Evolutionary conservation across 1,140 invertebrate species (phyloP).

Genomic region (Hyposmocoma kahamanoa): DNA sequence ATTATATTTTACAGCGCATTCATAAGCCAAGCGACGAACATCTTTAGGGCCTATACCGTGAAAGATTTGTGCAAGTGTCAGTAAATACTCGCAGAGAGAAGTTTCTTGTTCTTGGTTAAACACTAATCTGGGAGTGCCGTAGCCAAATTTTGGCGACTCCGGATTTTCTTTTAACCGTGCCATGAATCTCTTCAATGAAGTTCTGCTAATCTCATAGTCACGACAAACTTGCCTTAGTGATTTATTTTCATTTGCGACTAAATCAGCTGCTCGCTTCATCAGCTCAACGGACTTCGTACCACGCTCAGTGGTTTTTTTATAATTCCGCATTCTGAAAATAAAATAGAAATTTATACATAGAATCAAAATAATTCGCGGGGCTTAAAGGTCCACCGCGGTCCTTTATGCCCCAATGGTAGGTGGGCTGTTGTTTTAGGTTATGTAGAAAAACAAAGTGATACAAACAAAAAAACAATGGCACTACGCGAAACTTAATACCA

Average conservation of each 20-base stretch:
- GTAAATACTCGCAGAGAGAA: constrained; percentile 25
- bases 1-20: constrained; percentile 23
- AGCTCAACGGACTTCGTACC: constrained; percentile 20
- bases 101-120: constrained; percentile 20
- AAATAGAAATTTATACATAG: constrained; percentile 22
- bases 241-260: constrained; percentile 22
- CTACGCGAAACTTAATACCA: too few relatives aligned
- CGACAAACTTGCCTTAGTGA: constrained; percentile 20
- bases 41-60: constrained; percentile 28
- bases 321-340: constrained; percentile 22
- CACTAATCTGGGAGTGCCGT: constrained; percentile 7
- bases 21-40: constrained; percentile 26
- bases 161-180: constrained; percentile 19
- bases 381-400: too few relatives aligned
- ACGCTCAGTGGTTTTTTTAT: constrained; percentile 19
- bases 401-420: too few relatives aligned
- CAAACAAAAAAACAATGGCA: too few relatives aligned
- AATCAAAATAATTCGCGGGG: too few relatives aligned
- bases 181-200: constrained; percentile 22
- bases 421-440: too few relatives aligned
- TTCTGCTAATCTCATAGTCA: constrained; percentile 23
- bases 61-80: constrained; percentile 27
- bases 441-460: too few relatives aligned
- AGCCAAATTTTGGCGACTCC: constrained; percentile 8
- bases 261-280: constrained; percentile 20